These are phyloP conservation scores for Agriopis marginaria DNA, from an alignment of 2,888 invertebrate species.

Conservation along the genomic window DNA sequence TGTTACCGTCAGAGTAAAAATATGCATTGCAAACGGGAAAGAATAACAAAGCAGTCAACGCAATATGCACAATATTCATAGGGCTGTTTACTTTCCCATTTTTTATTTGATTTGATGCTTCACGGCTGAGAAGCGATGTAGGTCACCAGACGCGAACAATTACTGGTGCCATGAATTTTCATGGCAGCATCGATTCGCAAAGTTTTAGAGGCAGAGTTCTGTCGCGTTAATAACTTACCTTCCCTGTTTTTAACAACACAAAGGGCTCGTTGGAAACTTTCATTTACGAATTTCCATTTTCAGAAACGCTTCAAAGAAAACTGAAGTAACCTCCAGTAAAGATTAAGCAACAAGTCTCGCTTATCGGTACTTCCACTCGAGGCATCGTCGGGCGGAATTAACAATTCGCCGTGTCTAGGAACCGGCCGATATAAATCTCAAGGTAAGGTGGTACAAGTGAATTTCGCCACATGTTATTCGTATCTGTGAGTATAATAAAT, in stretches of 20 bases:
- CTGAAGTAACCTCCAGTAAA: background rate
- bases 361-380: conserved; percentile 30
- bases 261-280: conserved; percentile 25
- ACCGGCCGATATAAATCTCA: conserved; percentile 56
- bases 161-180: conserved; percentile 48
- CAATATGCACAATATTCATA: conserved; percentile 51
- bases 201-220: conserved; percentile 34
- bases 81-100: conserved; percentile 54
- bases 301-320: conserved; percentile 13
- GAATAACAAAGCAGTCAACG: conserved; percentile 35
- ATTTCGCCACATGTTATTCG: conserved; percentile 63
- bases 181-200: conserved; percentile 44
- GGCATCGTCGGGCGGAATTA: conserved; percentile 46
- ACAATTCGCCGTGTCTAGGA: conserved; percentile 46
- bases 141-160: conserved; percentile 60
- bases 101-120: conserved; percentile 49
- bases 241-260: conserved; percentile 29
- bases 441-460: conserved; percentile 62
- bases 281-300: conserved; percentile 23
- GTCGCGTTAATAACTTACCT: conserved; percentile 37
- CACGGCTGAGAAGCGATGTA: conserved; percentile 57
- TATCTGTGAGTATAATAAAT: conserved; percentile 63
- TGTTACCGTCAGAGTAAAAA: conserved; percentile 17
- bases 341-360: conserved; percentile 38
- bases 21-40: background rate